A percentile compares a stretch with the other conserved stretches of the same genome.
phyloP scores from a whole-genome alignment of 2,888 invertebrate genomes.

The Cordilura impudica region DNA sequence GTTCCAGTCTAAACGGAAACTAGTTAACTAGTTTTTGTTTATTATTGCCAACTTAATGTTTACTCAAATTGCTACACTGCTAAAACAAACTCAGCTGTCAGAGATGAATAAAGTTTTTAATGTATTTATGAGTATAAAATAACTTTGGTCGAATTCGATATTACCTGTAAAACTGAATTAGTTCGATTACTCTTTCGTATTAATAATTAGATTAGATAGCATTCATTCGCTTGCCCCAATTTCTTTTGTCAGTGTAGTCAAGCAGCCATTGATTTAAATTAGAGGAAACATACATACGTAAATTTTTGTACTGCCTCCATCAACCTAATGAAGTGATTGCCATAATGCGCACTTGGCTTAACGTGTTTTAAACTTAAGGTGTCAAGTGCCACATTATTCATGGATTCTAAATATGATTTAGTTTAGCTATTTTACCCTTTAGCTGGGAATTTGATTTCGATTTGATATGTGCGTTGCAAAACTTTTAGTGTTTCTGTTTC shows the following conservation, averaged over 20 bases:
- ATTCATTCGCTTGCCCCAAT: too few relatives aligned
- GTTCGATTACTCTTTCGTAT: too few relatives aligned
- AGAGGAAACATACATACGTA: background rate
- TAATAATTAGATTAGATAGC: too few relatives aligned
- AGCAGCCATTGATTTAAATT: background rate
- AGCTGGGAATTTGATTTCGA: constrained; percentile 14
- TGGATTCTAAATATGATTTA: constrained; percentile 59
- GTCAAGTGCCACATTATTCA: constrained; percentile 60
- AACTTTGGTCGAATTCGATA: too few relatives aligned
- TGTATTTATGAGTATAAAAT: too few relatives aligned
- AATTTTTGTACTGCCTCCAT: constrained; percentile 1
- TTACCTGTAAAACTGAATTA: too few relatives aligned
- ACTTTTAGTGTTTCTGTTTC: background rate
- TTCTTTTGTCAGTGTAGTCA: background rate
- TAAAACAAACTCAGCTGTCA: too few relatives aligned
- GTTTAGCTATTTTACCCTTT: constrained; percentile 28
- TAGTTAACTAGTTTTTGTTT: constrained; percentile 13
- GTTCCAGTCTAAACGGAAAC: background rate
- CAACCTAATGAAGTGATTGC: constrained; percentile 45
- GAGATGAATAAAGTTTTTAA: too few relatives aligned
- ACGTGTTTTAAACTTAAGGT: constrained; percentile 36
- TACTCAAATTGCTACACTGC: constrained; percentile 7
- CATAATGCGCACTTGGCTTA: constrained; percentile 13
- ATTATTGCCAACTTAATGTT: background rate
- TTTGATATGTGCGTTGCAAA: background rate